Percentiles rank a stretch among this genome's conserved stretches.
These are phyloP conservation scores for Cebidichthys violaceus DNA, from an alignment of 2,113 vertebrate species.

Conservation along the genomic window DNA sequence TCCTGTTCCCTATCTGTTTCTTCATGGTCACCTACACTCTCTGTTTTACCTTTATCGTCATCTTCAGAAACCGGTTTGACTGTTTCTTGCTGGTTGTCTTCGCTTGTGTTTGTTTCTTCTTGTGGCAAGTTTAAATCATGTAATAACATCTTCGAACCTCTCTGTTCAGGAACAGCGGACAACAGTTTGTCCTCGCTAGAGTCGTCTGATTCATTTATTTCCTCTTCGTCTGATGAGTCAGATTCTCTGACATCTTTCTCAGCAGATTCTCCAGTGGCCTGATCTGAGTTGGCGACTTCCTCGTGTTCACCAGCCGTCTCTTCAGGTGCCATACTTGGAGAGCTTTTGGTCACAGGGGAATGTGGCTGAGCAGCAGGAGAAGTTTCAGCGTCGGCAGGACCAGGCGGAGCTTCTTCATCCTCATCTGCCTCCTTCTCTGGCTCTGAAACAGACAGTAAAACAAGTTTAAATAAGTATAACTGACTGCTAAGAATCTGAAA, in stretches of 20 bases:
- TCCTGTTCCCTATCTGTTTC: background rate
- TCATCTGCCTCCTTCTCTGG: background rate
- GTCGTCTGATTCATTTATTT: accelerated
- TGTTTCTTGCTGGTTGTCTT: background rate
- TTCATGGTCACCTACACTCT: background rate
- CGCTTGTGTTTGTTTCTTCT: background rate
- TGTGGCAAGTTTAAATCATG: background rate
- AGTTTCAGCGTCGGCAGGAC: background rate
- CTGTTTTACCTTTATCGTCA: background rate
- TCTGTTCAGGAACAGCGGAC: background rate
- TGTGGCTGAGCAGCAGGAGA: background rate
- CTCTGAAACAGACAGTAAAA: slow-evolving; percentile 35
- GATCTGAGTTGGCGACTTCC: background rate
- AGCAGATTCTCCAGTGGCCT: background rate
- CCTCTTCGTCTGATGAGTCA: background rate
- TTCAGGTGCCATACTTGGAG: background rate
- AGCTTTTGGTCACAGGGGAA: background rate
- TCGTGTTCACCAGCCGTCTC: background rate
- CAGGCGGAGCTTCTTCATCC: background rate
- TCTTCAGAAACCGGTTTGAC: background rate
- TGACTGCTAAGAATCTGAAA: background rate
- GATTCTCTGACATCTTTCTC: background rate
- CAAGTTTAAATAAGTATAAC: background rate
- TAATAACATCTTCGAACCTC: background rate
- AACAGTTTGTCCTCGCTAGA: background rate